These are phyloP conservation scores for Microcebus murinus DNA, from an alignment of 2,113 vertebrate species.

Conservation along the genomic window DNA sequence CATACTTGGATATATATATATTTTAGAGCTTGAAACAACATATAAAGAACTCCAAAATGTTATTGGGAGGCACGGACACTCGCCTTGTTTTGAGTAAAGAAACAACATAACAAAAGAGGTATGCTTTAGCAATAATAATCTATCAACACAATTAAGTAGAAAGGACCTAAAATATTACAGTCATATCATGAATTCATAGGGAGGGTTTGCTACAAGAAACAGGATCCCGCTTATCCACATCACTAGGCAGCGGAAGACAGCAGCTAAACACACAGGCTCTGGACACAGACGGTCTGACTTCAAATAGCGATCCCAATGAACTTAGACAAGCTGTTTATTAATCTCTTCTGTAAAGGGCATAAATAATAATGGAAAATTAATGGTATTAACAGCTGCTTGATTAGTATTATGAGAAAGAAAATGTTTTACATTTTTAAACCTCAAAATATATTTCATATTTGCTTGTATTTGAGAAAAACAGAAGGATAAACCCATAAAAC, in stretches of 20 bases:
- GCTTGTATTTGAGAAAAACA: neutral
- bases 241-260: neutral
- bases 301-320: no score
- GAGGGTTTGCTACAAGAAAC: rapidly evolving
- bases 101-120: neutral
- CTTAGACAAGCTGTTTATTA: neutral
- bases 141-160: neutral
- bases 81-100: neutral
- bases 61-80: rapidly evolving
- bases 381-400: neutral
- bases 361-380: neutral
- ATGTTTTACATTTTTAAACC: neutral
- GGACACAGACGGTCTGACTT: neutral
- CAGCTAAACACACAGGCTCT: neutral
- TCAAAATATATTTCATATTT: neutral
- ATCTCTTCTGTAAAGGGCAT: neutral
- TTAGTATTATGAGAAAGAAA: neutral
- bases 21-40: neutral
- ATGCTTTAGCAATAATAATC: neutral
- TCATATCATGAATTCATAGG: neutral
- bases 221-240: neutral
- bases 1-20: neutral
- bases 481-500: neutral
- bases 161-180: neutral
- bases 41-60: neutral